Percentiles rank a stretch among this genome's conserved stretches.
Evolutionary conservation across 1,140 invertebrate species (phyloP).

Genomic region (Helicoverpa armigera): DNA sequence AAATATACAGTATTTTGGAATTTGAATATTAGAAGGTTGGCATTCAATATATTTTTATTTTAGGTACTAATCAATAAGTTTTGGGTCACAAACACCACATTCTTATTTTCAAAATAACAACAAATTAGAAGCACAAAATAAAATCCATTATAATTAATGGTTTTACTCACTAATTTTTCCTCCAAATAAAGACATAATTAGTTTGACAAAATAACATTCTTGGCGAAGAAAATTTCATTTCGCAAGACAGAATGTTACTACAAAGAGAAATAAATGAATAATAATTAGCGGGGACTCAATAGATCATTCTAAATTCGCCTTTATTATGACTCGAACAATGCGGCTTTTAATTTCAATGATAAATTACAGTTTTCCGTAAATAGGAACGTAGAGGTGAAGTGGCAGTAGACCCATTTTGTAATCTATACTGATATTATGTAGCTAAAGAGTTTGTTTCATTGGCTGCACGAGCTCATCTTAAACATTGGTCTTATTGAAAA

Average conservation of each 20-base stretch:
- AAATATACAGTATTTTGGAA: no score
- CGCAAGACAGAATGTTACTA: slow-evolving; percentile 29
- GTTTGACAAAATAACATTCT: slow-evolving; percentile 30
- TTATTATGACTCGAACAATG: slow-evolving; percentile 57
- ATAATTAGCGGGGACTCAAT: slow-evolving; percentile 51
- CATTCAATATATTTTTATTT: no score
- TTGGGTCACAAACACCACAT: no score
- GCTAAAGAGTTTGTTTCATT: no score
- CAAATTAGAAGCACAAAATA: no score
- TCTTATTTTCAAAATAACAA: no score
- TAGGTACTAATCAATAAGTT: no score
- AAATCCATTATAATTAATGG: no score
- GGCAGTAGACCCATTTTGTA: slow-evolving; percentile 12
- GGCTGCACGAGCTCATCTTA: no score
- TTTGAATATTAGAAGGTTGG: no score
- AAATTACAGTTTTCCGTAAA: slow-evolving; percentile 66
- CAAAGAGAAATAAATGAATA: slow-evolving; percentile 50
- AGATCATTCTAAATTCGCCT: slow-evolving; percentile 53
- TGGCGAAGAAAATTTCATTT: slow-evolving; percentile 33
- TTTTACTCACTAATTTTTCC: not conserved
- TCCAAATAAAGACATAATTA: slow-evolving; percentile 27
- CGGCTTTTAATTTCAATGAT: slow-evolving; percentile 64
- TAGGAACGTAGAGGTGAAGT: slow-evolving; percentile 28
- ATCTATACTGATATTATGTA: no score
- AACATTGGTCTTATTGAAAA: no score